Evolutionary conservation across 2,888 invertebrate genomes (phyloP).

Genomic region (Asteroscopus sphinx): DNA sequence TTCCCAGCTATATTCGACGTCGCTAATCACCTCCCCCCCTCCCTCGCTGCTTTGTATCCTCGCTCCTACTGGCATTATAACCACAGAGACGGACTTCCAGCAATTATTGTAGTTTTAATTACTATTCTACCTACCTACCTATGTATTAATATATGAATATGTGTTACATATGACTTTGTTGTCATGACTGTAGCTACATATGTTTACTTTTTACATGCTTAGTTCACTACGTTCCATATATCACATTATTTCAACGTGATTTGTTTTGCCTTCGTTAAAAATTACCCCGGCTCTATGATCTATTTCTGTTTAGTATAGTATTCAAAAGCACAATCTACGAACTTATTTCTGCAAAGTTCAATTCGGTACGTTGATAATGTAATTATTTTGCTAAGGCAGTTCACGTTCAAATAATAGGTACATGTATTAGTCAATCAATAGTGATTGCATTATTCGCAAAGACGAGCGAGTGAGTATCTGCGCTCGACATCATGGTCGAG

Average conservation of each 20-base stretch:
- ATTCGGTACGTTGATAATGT: conserved; percentile 2
- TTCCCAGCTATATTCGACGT: conserved; percentile 88
- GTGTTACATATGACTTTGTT: too few species aligned
- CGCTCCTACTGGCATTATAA: conserved; percentile 59
- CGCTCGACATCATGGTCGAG: conserved; percentile 81
- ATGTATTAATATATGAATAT: too few species aligned
- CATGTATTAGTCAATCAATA: conserved; percentile 63
- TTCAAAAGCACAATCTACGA: neutral
- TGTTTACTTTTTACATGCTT: neutral
- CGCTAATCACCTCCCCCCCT: conserved; percentile 80
- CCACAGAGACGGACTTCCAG: conserved; percentile 69
- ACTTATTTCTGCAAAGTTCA: conserved; percentile 3
- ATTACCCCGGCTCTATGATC: neutral
- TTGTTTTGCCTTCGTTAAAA: neutral
- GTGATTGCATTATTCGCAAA: conserved; percentile 77
- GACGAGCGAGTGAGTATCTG: conserved; percentile 74
- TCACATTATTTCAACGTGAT: neutral
- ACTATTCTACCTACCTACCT: neutral
- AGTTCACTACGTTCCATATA: neutral
- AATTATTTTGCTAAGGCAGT: conserved; percentile 31
- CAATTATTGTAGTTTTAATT: conserved; percentile 31
- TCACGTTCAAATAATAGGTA: conserved; percentile 43
- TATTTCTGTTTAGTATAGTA: neutral
- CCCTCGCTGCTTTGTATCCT: conserved; percentile 57
- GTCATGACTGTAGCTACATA: too few species aligned